phyloP scores from a whole-genome alignment of 2,113 vertebrate genomes.

The Nyctibius bracteatus region DNA sequence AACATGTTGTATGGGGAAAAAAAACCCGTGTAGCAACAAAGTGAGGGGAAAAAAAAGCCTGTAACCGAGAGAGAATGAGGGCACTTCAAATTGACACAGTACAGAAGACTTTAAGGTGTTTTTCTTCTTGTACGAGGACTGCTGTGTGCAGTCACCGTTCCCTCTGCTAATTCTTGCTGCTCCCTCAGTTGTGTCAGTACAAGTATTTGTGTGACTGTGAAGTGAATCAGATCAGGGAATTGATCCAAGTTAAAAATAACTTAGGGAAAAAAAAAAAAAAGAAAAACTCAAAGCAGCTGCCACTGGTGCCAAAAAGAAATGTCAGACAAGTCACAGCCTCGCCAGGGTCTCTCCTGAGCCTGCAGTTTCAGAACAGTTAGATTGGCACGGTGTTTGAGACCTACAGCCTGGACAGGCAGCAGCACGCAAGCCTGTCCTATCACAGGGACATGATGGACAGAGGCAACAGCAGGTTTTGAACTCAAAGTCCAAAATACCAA shows the following conservation, averaged over 20 bases:
- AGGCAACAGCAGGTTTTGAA: background rate
- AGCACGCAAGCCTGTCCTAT: background rate
- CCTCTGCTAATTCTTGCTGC: background rate
- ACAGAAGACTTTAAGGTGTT: background rate
- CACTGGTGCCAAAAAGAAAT: background rate
- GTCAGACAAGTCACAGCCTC: background rate
- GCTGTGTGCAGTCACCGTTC: background rate
- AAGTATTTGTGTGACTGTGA: background rate
- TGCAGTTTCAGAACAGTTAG: background rate
- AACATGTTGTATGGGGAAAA: background rate
- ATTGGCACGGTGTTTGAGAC: background rate
- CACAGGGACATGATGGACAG: background rate
- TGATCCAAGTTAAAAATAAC: conserved; percentile 1
- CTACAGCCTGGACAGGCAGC: background rate
- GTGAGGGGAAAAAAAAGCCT: background rate
- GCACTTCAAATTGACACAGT: background rate
- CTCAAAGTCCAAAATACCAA: background rate
- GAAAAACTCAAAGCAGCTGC: background rate
- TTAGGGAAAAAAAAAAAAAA: rapidly evolving
- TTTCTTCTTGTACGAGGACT: background rate
- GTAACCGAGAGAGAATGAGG: background rate
- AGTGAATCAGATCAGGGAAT: conserved; percentile 8
- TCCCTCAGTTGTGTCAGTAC: background rate
- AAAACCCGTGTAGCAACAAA: background rate
- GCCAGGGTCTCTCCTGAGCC: background rate